phyloP scores from a whole-genome alignment of 1,140 invertebrate genomes.

The Pemphigus obesinymphae region DNA sequence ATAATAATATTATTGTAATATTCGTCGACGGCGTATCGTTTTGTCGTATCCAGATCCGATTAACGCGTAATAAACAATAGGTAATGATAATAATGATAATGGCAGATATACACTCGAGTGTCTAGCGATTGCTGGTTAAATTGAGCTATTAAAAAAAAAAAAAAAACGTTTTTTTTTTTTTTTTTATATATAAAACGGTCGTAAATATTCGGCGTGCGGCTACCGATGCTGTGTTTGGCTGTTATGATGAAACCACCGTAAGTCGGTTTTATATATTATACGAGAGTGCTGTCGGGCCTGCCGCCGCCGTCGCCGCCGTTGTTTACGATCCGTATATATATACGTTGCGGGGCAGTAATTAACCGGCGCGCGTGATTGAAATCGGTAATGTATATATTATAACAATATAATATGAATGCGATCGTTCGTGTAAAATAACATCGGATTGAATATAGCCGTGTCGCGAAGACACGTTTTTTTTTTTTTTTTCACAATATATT shows the following conservation, averaged over 20 bases:
- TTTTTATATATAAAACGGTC: conserved; percentile 8
- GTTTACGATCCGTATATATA: neutral
- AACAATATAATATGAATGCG: too few species aligned
- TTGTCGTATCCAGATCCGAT: too few species aligned
- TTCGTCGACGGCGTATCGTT: neutral
- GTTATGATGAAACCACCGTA: neutral
- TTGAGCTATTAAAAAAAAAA: conserved; percentile 7
- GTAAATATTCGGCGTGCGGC: conserved; percentile 28
- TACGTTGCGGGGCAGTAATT: conserved; percentile 16
- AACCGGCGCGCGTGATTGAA: conserved; percentile 24
- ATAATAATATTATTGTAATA: too few species aligned
- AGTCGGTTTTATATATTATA: neutral
- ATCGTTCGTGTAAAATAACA: conserved; percentile 18
- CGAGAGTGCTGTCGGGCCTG: neutral
- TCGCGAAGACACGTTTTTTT: neutral
- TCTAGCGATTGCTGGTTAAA: neutral
- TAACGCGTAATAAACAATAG: too few species aligned
- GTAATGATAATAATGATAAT: neutral
- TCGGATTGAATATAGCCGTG: neutral
- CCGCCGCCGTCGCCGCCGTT: neutral
- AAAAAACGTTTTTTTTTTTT: neutral
- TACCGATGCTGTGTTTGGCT: neutral
- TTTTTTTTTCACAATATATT: neutral
- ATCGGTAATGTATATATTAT: neutral
- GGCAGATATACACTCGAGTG: neutral